Conservation (phyloP, 2,888 invertebrate genomes). For the Cerastis leucographa region DNA sequence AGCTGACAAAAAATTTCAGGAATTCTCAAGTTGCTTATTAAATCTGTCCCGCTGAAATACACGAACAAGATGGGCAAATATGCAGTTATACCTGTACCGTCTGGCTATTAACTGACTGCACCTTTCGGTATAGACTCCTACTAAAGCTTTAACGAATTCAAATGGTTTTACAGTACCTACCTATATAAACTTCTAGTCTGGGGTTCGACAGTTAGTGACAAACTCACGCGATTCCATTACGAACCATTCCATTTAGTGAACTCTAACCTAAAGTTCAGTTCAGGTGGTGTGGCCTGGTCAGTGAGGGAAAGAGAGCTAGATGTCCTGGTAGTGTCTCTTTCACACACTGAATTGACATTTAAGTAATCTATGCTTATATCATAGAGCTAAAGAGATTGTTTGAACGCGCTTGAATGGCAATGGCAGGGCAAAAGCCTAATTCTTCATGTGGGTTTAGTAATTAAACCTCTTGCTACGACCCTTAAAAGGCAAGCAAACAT, state of each 20-base stretch:
- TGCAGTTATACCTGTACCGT: background rate
- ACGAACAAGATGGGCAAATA: background rate
- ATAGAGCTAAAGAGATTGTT: background rate
- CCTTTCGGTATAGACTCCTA: background rate
- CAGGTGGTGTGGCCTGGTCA: background rate
- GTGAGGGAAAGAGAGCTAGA: background rate
- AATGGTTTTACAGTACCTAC: constrained; percentile 20
- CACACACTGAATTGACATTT: background rate
- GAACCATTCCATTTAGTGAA: constrained; percentile 25
- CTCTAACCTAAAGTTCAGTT: constrained; percentile 26
- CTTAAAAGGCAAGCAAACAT: background rate
- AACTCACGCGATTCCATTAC: constrained; percentile 27
- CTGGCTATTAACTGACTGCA: background rate
- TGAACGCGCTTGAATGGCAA: background rate
- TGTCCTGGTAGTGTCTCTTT: too few relatives aligned
- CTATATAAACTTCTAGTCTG: constrained; percentile 18
- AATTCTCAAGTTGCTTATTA: constrained; percentile 21
- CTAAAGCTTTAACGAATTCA: constrained; percentile 13
- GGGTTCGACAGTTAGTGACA: constrained; percentile 26
- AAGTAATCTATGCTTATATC: background rate
- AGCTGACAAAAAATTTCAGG: constrained; percentile 2
- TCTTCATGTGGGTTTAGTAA: background rate
- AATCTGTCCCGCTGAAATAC: constrained; percentile 9
- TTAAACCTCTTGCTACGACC: background rate
- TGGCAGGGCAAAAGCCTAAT: background rate